Conservation (phyloP, 2,113 vertebrate genomes). For the Brienomyrus longianalis region DNA sequence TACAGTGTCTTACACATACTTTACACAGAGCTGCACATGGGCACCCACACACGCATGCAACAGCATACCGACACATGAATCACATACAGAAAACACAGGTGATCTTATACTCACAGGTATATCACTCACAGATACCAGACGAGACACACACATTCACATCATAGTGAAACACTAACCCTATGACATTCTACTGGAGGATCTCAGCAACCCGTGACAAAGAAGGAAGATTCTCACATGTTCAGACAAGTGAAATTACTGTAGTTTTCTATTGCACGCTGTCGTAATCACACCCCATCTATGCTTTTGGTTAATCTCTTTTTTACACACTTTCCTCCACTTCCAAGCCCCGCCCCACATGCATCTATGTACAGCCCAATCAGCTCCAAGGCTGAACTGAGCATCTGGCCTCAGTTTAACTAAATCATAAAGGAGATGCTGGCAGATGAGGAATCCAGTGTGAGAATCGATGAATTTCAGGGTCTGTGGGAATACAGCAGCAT, state of each 20-base stretch:
- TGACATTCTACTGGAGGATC: neutral
- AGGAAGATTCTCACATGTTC: neutral
- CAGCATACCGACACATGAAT: neutral
- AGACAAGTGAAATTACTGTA: neutral
- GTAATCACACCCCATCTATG: neutral
- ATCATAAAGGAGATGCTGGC: slow-evolving; percentile 21
- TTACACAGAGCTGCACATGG: neutral
- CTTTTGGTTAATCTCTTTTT: neutral
- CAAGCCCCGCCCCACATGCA: neutral
- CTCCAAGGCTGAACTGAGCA: slow-evolving; percentile 19
- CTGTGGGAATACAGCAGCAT: slow-evolving; percentile 18
- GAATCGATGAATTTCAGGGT: slow-evolving; percentile 14
- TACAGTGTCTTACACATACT: neutral
- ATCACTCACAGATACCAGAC: neutral
- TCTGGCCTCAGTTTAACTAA: slow-evolving; percentile 20
- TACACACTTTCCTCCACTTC: neutral
- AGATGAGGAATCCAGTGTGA: slow-evolving; percentile 19
- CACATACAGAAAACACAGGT: neutral
- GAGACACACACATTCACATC: neutral
- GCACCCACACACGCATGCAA: neutral
- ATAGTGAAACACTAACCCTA: neutral
- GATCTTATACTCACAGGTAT: neutral
- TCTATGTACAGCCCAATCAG: neutral
- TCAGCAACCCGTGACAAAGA: neutral
- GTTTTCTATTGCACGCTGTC: neutral